Percentiles rank a stretch among this genome's conserved stretches.
These are phyloP conservation scores for Delia radicum DNA, from an alignment of 1,140 invertebrate species.

Conservation along the genomic window DNA sequence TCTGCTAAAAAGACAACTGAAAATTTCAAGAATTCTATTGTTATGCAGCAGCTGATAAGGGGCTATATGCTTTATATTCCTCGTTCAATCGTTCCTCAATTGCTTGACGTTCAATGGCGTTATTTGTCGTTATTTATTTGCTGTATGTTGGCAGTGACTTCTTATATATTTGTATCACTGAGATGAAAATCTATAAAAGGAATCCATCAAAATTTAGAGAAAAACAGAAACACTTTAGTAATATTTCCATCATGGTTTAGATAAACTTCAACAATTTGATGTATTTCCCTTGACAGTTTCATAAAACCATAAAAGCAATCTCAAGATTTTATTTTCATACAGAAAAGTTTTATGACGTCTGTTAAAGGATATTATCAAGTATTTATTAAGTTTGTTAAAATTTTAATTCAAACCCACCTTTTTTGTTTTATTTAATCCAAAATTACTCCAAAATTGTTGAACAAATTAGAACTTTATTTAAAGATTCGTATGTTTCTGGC, in stretches of 20 bases:
- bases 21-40: not conserved
- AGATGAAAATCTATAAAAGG: no score
- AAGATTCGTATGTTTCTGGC: not conserved
- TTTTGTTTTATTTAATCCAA: not conserved
- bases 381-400: no score
- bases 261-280: not conserved
- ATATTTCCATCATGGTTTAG: not conserved
- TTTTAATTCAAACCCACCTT: no score
- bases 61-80: not conserved
- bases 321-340: not conserved
- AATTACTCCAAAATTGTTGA: not conserved
- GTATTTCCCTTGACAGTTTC: not conserved
- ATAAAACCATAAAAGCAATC: not conserved
- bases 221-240: not conserved
- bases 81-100: no score
- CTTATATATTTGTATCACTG: no score
- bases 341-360: not conserved
- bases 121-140: not conserved
- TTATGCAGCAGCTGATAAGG: not conserved
- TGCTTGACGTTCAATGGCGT: no score
- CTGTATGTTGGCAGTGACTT: not conserved
- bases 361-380: not conserved
- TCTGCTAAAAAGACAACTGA: not conserved
- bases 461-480: no score
- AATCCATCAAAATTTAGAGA: no score